Evolutionary conservation across 2,888 invertebrate genomes (phyloP), one percentile per base, ranked within the genome.

Genomic region (Rhingia rostrata): DNA sequence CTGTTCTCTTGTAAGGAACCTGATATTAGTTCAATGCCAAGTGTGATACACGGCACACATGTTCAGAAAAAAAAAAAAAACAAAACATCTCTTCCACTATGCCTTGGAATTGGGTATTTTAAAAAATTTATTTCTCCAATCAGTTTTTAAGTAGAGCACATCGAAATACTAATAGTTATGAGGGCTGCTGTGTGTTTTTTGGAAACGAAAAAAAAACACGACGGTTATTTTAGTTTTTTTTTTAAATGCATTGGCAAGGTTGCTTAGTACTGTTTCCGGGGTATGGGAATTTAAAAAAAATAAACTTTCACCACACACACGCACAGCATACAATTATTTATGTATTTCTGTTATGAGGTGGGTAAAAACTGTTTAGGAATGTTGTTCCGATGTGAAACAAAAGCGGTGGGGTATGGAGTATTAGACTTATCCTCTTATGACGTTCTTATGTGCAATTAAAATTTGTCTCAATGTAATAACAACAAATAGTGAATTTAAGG

Each of bases 371-470:
- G 47, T 35, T 72, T 1, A 60, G 75, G 75, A 75, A 75, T 75
- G 75, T 75, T 30, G 58, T 54, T 64, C 32, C 45, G 33, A 47
- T 60, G 14, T 37, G 63, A 47, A 58, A 58, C 51, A 60, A 54
- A 37, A 75, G 39, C 66, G 66, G 75, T 66, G 66, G 66, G 75
- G 75, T 35, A 33, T 7, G 14, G 43, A 43, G 43, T 60, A 39
- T 43, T 22, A 22, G 22, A 4, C 12, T 9, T 49, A 45, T 12
- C 37, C 22, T 22, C 1, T 33, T 32, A 56, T 41, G 32, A 2
- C 10, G 22, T 9, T 14, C 22, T 9, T 32, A 10, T 30, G 49
- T 22, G 49, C 22, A 12, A 4, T 39, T 35, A 30, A 56, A 47
- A 47, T 58, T 54, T 39, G 22, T 54, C 51, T 14, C 12, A 53